Evolutionary conservation across 1,140 invertebrate species (phyloP).

Genomic region (Ceratina calcarata): DNA sequence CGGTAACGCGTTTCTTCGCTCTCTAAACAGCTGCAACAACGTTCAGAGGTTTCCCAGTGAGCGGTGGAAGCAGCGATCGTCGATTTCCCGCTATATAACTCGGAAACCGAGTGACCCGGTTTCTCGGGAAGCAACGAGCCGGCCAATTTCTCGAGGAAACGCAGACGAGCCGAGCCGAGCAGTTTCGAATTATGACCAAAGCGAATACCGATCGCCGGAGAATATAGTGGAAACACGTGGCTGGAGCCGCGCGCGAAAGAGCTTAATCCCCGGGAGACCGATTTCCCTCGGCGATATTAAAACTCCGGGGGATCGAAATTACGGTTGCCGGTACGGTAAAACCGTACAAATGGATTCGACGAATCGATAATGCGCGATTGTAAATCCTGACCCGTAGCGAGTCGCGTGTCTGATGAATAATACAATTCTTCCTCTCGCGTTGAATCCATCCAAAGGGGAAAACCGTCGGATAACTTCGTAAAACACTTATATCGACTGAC

Average conservation of each 20-base stretch:
- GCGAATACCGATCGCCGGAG: background rate
- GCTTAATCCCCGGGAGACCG: background rate
- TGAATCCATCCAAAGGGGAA: background rate
- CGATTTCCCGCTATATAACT: background rate
- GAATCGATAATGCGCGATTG: constrained; percentile 54
- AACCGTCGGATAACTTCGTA: background rate
- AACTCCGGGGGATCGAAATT: constrained; percentile 19
- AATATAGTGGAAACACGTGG: background rate
- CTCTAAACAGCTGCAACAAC: background rate
- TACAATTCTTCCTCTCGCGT: constrained; percentile 25
- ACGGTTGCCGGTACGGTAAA: background rate
- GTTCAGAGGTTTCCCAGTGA: background rate
- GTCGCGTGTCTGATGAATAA: constrained; percentile 51
- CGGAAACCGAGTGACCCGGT: background rate
- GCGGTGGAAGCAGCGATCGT: background rate
- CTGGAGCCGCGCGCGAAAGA: background rate
- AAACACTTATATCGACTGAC: constrained; percentile 18
- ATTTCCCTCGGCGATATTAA: constrained; percentile 20
- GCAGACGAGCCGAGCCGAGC: background rate
- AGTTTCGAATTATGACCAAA: background rate
- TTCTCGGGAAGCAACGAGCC: background rate
- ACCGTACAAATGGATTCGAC: constrained; percentile 40
- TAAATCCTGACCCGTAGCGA: constrained; percentile 40
- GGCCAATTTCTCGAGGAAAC: background rate
- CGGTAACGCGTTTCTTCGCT: background rate